These are phyloP conservation scores for Heterochromis multidens DNA, from an alignment of 2,113 vertebrate species.

Conservation along the genomic window DNA sequence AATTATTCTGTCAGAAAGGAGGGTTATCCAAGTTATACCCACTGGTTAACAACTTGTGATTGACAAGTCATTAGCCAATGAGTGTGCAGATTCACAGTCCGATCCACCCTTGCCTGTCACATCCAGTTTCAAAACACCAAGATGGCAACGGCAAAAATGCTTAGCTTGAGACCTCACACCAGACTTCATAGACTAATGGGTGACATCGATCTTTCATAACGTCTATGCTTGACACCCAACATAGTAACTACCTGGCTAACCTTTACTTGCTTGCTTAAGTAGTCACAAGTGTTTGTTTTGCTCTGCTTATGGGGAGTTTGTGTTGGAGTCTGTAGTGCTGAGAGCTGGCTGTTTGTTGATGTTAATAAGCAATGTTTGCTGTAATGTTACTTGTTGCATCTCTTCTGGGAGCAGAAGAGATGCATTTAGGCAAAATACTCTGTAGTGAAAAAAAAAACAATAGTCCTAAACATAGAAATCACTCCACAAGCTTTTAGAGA, in stretches of 20 bases:
- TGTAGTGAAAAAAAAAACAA: accelerated
- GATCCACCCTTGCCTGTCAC: background rate
- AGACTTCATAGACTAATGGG: accelerated
- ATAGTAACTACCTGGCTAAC: background rate
- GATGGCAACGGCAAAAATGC: background rate
- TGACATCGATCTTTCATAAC: background rate
- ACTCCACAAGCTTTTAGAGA: accelerated
- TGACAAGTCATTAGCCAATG: background rate
- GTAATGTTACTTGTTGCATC: background rate
- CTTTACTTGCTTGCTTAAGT: background rate
- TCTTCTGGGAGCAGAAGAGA: background rate
- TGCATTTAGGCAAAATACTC: background rate
- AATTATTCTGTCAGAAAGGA: background rate
- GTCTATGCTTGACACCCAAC: accelerated
- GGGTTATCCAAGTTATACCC: background rate
- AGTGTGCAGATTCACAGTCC: background rate
- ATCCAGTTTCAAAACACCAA: background rate
- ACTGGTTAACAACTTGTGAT: background rate
- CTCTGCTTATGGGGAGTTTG: background rate
- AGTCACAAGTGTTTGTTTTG: background rate
- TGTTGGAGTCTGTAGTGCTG: background rate
- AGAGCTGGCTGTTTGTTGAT: background rate
- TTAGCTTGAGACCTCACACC: background rate
- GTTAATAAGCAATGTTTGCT: background rate
- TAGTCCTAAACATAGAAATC: background rate